Evolutionary conservation across 2,797 vertebrate species (phyloP).

Genomic region (Fringilla coelebs): DNA sequence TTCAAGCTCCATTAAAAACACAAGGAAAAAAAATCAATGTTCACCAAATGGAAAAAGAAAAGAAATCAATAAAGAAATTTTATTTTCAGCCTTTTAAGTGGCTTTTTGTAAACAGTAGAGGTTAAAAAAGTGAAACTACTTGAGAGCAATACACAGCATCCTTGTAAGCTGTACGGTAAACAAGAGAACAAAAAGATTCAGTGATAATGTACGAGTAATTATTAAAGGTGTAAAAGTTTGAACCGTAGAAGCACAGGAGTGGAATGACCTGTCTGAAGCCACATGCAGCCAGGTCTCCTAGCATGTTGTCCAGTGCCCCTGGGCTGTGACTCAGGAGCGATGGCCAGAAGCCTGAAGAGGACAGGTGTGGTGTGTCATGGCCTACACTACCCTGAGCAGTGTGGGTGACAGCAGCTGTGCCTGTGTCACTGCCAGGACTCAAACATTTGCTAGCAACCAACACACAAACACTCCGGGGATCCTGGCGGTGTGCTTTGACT

Average conservation of each 20-base stretch:
- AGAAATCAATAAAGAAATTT: conserved; percentile 45
- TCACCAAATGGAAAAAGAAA: conserved; percentile 42
- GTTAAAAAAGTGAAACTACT: background rate
- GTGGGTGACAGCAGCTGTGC: background rate
- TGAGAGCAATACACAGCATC: background rate
- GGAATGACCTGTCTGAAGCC: background rate
- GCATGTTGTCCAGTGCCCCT: background rate
- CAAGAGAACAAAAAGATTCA: background rate
- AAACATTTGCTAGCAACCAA: background rate
- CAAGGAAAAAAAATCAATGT: conserved; percentile 44
- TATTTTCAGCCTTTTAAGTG: conserved; percentile 34
- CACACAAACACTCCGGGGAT: background rate
- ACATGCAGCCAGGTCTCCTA: background rate
- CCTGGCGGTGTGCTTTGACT: background rate
- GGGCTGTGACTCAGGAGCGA: background rate
- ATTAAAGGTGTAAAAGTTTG: background rate
- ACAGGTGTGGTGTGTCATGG: background rate
- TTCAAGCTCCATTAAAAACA: conserved; percentile 67
- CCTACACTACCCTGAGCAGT: background rate
- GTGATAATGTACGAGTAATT: background rate
- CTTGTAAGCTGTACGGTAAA: background rate
- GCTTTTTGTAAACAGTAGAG: conserved; percentile 11
- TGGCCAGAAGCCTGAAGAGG: background rate
- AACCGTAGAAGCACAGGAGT: background rate
- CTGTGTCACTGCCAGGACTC: background rate